phyloP scores from a whole-genome alignment of 2,888 invertebrate species.

The Pollenia amentaria region DNA sequence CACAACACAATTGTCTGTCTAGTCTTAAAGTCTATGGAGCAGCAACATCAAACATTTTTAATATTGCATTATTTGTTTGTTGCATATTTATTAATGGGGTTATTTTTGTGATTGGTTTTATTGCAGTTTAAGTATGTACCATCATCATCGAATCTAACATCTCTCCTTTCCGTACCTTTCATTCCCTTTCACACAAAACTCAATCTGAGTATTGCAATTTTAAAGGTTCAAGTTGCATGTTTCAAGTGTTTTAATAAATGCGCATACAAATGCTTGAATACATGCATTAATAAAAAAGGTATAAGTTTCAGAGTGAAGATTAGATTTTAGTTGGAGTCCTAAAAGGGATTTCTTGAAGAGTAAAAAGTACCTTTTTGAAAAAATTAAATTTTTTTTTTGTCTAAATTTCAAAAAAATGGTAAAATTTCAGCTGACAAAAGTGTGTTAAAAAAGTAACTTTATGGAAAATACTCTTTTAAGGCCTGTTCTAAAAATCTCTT shows the following conservation, averaged over 20 bases:
- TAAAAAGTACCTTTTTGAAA: background rate
- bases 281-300: conserved; percentile 30
- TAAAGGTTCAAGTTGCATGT: conserved; percentile 62
- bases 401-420: too few relatives aligned
- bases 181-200: background rate
- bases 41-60: conserved; percentile 63
- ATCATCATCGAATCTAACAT: background rate
- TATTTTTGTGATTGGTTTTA: conserved; percentile 60
- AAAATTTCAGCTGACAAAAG: too few relatives aligned
- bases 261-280: conserved; percentile 35
- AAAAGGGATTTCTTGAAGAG: too few relatives aligned
- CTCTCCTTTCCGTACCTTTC: too few relatives aligned
- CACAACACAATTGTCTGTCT: conserved; percentile 48
- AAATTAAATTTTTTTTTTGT: background rate
- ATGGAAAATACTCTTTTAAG: background rate
- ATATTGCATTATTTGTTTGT: background rate
- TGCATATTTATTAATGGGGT: conserved; percentile 53
- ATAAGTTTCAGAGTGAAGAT: background rate
- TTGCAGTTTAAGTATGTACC: conserved; percentile 51
- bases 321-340: background rate
- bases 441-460: background rate
- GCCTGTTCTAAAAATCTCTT: background rate
- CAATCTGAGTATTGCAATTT: background rate
- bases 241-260: conserved; percentile 67
- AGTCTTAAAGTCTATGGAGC: conserved; percentile 42